These are phyloP conservation scores for Monoplex corrugatus DNA, from an alignment of 2,888 invertebrate genomes.

Conservation along the genomic window DNA sequence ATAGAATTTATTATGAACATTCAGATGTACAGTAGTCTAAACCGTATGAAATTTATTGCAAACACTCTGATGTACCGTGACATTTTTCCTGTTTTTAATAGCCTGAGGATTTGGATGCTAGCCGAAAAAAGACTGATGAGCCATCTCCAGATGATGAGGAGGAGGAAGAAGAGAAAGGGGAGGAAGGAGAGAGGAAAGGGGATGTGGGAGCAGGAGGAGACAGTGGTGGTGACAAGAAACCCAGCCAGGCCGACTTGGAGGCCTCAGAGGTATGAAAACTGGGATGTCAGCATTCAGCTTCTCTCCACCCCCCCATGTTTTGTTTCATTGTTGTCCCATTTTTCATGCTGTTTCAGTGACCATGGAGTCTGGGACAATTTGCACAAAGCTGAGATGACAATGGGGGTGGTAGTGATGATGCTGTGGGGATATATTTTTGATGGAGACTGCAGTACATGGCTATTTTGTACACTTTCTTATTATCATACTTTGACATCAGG, in stretches of 20 bases:
- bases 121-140: conserved; percentile 78
- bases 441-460: too few species aligned
- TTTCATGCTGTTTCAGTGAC: background rate
- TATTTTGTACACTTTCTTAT: too few species aligned
- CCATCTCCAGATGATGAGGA: conserved; percentile 74
- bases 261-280: conserved; percentile 61
- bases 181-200: conserved; percentile 51
- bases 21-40: too few species aligned
- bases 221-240: conserved; percentile 63
- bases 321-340: background rate
- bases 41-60: too few species aligned
- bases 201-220: conserved; percentile 66
- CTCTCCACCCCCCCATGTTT: background rate
- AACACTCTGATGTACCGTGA: too few species aligned
- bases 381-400: too few species aligned
- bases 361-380: too few species aligned
- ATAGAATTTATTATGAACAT: too few species aligned
- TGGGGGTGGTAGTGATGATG: too few species aligned
- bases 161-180: conserved; percentile 55
- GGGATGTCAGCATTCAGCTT: background rate
- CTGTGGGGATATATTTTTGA: background rate
- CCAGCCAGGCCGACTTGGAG: conserved; percentile 70
- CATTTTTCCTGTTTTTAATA: conserved; percentile 44
- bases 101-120: conserved; percentile 67
- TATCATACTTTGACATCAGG: too few species aligned